A percentile compares a stretch with the other conserved stretches of the same genome.
These are phyloP conservation scores for Craseonycteris thonglongyai DNA, from an alignment of 2,113 vertebrate genomes.

Conservation along the genomic window DNA sequence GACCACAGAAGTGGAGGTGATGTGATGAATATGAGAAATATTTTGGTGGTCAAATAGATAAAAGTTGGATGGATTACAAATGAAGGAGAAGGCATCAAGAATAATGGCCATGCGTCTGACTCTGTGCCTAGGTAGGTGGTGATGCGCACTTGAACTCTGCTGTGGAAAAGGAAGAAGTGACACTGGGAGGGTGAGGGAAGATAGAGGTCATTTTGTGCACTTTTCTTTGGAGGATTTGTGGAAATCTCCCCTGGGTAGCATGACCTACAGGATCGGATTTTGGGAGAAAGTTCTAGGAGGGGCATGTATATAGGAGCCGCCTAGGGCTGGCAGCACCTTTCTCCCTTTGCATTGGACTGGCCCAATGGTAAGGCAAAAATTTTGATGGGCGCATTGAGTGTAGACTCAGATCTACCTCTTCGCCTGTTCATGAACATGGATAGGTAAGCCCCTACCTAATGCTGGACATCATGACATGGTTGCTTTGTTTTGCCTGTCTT, in stretches of 20 bases:
- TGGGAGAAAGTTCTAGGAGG: neutral
- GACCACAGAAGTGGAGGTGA: neutral
- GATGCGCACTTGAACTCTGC: neutral
- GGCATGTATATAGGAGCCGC: neutral
- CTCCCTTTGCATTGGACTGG: neutral
- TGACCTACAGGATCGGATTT: neutral
- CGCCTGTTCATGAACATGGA: neutral
- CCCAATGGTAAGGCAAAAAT: neutral
- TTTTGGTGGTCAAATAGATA: neutral
- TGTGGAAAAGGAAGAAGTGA: neutral
- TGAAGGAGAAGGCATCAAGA: neutral
- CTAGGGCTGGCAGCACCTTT: neutral
- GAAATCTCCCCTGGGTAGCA: neutral
- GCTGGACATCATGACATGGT: neutral
- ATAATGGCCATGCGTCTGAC: neutral
- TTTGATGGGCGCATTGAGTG: neutral
- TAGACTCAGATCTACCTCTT: neutral
- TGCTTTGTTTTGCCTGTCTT: neutral
- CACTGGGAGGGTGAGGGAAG: neutral
- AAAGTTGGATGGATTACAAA: neutral
- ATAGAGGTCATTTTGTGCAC: neutral
- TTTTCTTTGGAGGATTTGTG: neutral
- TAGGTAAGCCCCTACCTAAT: accelerated
- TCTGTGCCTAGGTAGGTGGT: neutral
- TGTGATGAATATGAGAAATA: neutral